phyloP scores from a whole-genome alignment of 53 echinoderm and acorn worm genomes.

The Holothuria leucospilota region DNA sequence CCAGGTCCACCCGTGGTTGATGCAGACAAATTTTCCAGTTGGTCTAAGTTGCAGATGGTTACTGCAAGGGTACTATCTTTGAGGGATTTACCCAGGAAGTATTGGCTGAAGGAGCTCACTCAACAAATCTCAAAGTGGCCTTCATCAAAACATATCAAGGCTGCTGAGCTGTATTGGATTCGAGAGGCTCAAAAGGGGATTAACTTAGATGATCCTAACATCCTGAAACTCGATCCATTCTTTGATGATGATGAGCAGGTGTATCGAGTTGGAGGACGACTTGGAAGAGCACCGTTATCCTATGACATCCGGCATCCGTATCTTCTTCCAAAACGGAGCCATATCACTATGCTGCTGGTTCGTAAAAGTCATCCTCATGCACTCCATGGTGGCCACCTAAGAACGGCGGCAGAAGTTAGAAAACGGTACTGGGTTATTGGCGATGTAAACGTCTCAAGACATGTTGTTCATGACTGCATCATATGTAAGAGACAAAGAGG shows the following conservation, averaged over 20 bases:
- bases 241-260: too few species aligned
- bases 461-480: conserved; percentile 61
- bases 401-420: conserved; percentile 72
- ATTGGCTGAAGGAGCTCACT: conserved; percentile 60
- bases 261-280: conserved; percentile 75
- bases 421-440: conserved; percentile 73
- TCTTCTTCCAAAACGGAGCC: conserved; percentile 74
- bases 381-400: conserved; percentile 70
- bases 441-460: conserved; percentile 58
- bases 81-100: conserved; percentile 54
- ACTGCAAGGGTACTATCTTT: conserved; percentile 67
- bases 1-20: conserved; percentile 48
- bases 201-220: conserved; percentile 68
- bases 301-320: conserved; percentile 79
- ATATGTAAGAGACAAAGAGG: conserved; percentile 64
- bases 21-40: conserved; percentile 70
- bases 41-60: conserved; percentile 70
- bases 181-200: conserved; percentile 74
- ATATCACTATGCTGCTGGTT: conserved; percentile 72
- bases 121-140: conserved; percentile 65
- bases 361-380: conserved; percentile 72
- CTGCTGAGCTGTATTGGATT: conserved; percentile 75
- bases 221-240: conserved; percentile 59
- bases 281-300: conserved; percentile 69
- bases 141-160: conserved; percentile 47